A percentile compares a stretch with the other conserved stretches of the same genome.
phyloP scores from a whole-genome alignment of 1,140 invertebrate genomes.

The Pogonognathellus flavescens region DNA sequence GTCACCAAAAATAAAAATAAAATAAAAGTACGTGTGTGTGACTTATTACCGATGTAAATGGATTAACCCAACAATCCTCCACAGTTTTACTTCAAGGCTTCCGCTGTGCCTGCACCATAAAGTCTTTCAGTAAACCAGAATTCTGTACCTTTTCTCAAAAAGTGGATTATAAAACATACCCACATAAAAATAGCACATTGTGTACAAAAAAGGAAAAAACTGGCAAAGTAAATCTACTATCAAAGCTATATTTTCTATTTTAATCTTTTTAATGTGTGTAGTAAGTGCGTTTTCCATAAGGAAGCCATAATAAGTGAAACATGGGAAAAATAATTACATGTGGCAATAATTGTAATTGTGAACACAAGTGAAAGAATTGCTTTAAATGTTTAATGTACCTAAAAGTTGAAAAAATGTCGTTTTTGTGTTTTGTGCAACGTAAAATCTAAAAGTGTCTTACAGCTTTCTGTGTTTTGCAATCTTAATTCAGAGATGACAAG shows the following conservation, averaged over 20 bases:
- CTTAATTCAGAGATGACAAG: background rate
- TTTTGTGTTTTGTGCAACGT: too few relatives aligned
- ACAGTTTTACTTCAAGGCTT: constrained; percentile 5
- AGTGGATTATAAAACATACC: background rate
- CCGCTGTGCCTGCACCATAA: background rate
- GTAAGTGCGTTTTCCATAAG: constrained; percentile 11
- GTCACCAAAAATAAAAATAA: too few relatives aligned
- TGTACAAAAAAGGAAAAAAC: background rate
- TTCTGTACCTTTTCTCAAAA: background rate
- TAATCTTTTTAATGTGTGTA: background rate
- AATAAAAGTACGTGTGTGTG: too few relatives aligned
- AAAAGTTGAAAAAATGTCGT: too few relatives aligned
- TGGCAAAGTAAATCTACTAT: background rate
- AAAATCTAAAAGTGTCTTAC: background rate
- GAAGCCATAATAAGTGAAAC: background rate
- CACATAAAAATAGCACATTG: background rate
- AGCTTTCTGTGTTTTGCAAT: background rate
- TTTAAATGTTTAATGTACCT: background rate
- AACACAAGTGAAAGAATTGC: background rate
- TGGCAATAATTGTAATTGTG: constrained; percentile 27
- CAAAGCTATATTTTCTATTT: background rate
- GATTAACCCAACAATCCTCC: background rate
- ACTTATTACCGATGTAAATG: too few relatives aligned
- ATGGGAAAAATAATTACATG: constrained; percentile 13
- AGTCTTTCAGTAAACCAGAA: background rate